Conservation (phyloP, 2,797 vertebrate species). For the Lepus townsendii region DNA sequence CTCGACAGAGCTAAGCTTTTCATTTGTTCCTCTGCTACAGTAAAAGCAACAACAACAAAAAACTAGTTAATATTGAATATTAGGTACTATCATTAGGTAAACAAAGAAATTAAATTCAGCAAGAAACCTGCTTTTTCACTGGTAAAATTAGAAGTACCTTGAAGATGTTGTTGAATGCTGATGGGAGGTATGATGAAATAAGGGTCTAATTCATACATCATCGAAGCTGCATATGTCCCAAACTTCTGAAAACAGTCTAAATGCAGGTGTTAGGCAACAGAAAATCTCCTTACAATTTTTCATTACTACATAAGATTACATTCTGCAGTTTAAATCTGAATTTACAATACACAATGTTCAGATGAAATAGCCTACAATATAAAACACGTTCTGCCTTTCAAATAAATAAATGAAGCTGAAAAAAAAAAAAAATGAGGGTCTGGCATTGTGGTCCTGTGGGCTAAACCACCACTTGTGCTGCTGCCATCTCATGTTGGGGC, state of each 20-base stretch:
- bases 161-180: background rate
- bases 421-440: too few relatives aligned
- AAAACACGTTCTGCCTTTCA: background rate
- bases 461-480: too few relatives aligned
- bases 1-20: background rate
- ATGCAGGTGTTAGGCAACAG: background rate
- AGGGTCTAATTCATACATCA: background rate
- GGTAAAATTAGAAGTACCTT: background rate
- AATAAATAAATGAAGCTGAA: too few relatives aligned
- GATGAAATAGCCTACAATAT: background rate
- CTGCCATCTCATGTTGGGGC: too few relatives aligned
- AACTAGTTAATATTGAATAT: background rate
- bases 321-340: background rate
- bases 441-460: too few relatives aligned
- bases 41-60: background rate
- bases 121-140: background rate
- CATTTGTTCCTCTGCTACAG: background rate
- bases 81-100: background rate
- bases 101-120: slow-evolving; percentile 3
- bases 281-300: background rate
- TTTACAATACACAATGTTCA: background rate
- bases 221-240: background rate
- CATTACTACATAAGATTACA: background rate
- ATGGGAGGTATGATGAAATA: background rate
- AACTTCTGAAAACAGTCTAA: background rate